Evolutionary conservation across 2,113 vertebrate species (phyloP).

Genomic region (Cryptomyrus ogoouensis): DNA sequence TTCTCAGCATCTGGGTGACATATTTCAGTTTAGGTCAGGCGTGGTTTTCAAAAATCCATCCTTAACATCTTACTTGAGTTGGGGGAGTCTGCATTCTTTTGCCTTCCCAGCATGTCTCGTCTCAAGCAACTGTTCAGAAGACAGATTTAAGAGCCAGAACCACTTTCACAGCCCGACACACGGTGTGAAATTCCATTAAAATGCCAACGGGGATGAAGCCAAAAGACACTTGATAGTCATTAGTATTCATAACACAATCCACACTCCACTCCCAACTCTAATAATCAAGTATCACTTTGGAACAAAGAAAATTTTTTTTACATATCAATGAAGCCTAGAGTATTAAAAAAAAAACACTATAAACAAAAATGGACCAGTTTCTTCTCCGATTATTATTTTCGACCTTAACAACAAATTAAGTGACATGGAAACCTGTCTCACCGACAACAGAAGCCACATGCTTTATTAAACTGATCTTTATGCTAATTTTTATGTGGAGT

Average conservation of each 20-base stretch:
- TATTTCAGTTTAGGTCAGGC: background rate
- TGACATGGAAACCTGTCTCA: background rate
- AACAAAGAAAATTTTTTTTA: background rate
- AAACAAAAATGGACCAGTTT: background rate
- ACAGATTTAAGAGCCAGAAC: background rate
- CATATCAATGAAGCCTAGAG: background rate
- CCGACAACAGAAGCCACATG: background rate
- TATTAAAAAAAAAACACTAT: background rate
- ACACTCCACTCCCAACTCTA: background rate
- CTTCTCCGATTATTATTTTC: background rate
- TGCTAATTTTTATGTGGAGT: background rate
- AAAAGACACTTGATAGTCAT: background rate
- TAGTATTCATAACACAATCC: background rate
- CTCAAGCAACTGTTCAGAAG: background rate
- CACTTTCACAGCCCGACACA: background rate
- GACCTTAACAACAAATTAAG: background rate
- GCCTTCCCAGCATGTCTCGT: background rate
- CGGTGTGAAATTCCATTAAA: background rate
- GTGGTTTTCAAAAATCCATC: background rate
- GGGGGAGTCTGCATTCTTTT: background rate
- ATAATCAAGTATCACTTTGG: background rate
- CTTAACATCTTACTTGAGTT: background rate
- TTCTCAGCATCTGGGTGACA: background rate
- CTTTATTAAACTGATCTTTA: background rate
- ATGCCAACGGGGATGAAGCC: background rate